Base-by-base conservation (phyloP, 1,140 invertebrate species). In the Drosophila insularis region DNA sequence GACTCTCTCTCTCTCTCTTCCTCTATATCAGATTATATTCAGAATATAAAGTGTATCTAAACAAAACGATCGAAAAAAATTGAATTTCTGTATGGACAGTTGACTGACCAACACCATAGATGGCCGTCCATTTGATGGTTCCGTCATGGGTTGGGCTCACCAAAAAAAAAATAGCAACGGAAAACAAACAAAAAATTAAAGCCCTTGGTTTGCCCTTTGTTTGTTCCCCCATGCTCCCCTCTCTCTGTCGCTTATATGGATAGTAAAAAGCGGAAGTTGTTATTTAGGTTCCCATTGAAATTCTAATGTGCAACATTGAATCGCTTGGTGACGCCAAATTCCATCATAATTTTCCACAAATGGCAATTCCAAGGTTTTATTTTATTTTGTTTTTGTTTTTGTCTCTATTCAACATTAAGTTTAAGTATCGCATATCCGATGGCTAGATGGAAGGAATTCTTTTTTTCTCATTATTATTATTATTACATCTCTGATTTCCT, bases 251-350 rank as follows among this genome's bases (percentile, higher is more conserved):
- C 27, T 27, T 19, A 64, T 71, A 17, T 11, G 54, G 63, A 46
- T 50, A 71, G 46, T 31, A 50, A 54, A 65, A 65, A 80, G 84
- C 85, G 84, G 84, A 87, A 87, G 80, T 87, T 87, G 68, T 77
- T 79, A 87, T 89, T 89, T 80, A 74, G 84, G 55, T 68, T 78
- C 68, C 78, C 63, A 84, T 89, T 87, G 84, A 89, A 67, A 84
- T 87, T 78, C 84, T 80, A 87, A 87, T 87, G 72, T 50, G 43
- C 43, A 50, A 50, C 43, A 50, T 61, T 60, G 72, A 66, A 32
- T 37, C 43, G 65, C 32, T 77, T 78, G 63, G 61, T 68, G 72
- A 68, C 74, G 63, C 73, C 73, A 66, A 80, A 76, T 76, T 76
- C 72, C 59, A 69, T 59, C 65, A 58, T 75, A 63, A 43, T 61